A percentile compares a stretch with the other conserved stretches of the same genome.
Evolutionary conservation across 2,888 invertebrate genomes (phyloP).

Genomic region (Baronia brevicornis): DNA sequence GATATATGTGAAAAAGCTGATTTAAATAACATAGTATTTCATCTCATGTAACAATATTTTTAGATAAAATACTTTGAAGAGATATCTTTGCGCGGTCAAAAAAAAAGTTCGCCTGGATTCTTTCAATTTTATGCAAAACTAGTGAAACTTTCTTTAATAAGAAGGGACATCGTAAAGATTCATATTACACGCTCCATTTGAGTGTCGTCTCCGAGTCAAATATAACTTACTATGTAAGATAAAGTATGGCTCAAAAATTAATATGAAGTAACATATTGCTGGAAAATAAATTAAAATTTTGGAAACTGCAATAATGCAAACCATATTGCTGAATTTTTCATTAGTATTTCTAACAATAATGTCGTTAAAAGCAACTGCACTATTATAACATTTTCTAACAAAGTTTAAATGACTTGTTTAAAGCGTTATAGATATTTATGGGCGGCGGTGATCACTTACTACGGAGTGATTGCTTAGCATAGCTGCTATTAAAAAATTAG

Average conservation of each 20-base stretch:
- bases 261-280: too few species aligned
- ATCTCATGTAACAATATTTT: conserved; percentile 1
- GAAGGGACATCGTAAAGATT: conserved; percentile 20
- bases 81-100: conserved; percentile 4
- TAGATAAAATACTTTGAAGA: conserved; percentile 6
- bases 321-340: too few species aligned
- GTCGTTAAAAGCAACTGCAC: too few species aligned
- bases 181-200: conserved; percentile 21
- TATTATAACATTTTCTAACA: too few species aligned
- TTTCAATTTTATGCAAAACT: conserved; percentile 12
- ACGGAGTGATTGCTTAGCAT: too few species aligned
- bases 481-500: too few species aligned
- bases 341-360: too few species aligned
- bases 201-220: conserved; percentile 19
- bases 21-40: conserved; percentile 6
- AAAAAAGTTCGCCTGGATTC: conserved; percentile 2
- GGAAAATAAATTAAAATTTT: too few species aligned
- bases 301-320: too few species aligned
- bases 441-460: too few species aligned
- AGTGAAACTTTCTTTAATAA: conserved; percentile 18
- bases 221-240: conserved; percentile 11
- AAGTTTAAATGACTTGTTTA: too few species aligned
- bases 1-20: conserved; percentile 4
- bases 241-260: conserved; percentile 11
- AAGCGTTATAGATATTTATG: too few species aligned